A percentile compares a stretch with the other conserved stretches of the same genome.
These are phyloP conservation scores for Gymnopithys bicolor DNA, from an alignment of 2,797 vertebrate genomes.

Conservation along the genomic window DNA sequence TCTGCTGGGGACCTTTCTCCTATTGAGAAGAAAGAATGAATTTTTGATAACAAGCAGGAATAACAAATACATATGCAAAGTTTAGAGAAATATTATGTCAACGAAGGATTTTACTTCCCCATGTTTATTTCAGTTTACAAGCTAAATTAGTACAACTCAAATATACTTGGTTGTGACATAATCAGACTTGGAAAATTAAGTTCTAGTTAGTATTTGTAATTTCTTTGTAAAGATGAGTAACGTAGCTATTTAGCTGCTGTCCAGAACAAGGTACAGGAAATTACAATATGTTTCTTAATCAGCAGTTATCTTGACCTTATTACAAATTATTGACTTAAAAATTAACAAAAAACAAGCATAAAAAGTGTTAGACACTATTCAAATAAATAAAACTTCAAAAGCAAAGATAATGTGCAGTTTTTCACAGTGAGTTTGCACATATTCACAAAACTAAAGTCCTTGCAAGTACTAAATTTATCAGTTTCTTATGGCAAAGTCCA, in stretches of 20 bases:
- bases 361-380: not conserved
- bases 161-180: not conserved
- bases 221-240: not conserved
- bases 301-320: not conserved
- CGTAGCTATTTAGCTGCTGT: not conserved
- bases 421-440: not conserved
- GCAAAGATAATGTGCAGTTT: not conserved
- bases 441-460: not conserved
- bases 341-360: not conserved
- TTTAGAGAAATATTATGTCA: not conserved
- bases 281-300: not conserved
- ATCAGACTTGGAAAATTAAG: not conserved
- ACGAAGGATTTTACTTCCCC: not conserved
- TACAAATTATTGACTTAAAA: not conserved
- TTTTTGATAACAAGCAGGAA: not conserved
- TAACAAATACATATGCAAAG: not conserved
- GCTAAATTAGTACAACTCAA: not conserved
- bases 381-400: not conserved
- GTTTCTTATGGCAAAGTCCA: not conserved
- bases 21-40: not conserved
- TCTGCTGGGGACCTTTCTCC: not conserved
- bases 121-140: not conserved
- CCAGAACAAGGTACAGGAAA: not conserved
- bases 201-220: not conserved
- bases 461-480: not conserved